phyloP scores from a whole-genome alignment of 2,113 vertebrate genomes.

The Heterotis niloticus region DNA sequence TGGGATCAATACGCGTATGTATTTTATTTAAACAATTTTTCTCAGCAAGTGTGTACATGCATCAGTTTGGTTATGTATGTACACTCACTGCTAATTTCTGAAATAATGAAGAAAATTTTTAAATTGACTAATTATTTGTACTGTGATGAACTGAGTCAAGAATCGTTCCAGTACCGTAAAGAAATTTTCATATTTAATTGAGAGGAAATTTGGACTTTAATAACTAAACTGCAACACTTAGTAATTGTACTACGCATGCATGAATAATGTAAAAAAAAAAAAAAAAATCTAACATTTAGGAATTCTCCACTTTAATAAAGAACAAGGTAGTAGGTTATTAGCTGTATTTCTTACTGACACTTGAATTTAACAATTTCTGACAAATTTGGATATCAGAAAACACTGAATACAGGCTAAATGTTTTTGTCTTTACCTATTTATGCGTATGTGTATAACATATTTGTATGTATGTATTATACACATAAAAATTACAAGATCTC shows the following conservation, averaged over 20 bases:
- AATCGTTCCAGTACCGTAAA: constrained; percentile 46
- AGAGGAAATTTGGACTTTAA: constrained; percentile 42
- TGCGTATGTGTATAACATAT: constrained; percentile 28
- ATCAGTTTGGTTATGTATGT: constrained; percentile 7
- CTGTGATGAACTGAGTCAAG: constrained; percentile 40
- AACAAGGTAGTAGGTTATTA: constrained; percentile 47
- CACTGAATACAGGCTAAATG: constrained; percentile 21
- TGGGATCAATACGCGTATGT: constrained; percentile 1
- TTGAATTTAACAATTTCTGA: constrained; percentile 39
- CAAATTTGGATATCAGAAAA: constrained; percentile 36
- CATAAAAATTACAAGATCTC: constrained; percentile 45
- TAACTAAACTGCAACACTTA: constrained; percentile 34
- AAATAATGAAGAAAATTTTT: constrained; percentile 43
- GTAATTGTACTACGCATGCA: constrained; percentile 54
- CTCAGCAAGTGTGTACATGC: constrained; percentile 11
- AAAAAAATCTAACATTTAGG: constrained; percentile 30
- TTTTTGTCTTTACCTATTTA: constrained; percentile 24
- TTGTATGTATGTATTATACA: constrained; percentile 41
- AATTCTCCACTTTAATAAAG: constrained; percentile 34
- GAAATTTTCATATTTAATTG: constrained; percentile 49
- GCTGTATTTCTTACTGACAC: constrained; percentile 46
- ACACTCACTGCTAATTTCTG: constrained; percentile 21
- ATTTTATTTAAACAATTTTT: constrained; percentile 35
- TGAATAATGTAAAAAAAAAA: constrained; percentile 41
- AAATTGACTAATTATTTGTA: constrained; percentile 48